A percentile compares a stretch with the other conserved stretches of the same genome.
Conservation (phyloP, 2,888 invertebrate genomes). For the Phytoseiulus persimilis region DNA sequence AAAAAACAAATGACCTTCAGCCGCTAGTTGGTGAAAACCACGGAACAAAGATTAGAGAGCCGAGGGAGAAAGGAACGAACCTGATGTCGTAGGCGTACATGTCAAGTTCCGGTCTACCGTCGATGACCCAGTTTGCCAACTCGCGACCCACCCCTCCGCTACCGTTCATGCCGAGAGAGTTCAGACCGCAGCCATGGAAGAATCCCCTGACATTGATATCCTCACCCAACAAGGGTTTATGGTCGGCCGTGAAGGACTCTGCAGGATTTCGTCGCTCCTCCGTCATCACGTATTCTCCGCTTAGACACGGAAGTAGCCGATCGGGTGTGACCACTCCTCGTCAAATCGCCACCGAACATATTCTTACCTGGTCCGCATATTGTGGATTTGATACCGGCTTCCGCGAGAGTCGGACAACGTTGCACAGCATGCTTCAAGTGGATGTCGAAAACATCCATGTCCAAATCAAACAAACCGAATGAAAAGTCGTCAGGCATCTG, state of each 20-base stretch:
- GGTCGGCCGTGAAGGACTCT: slow-evolving; percentile 85
- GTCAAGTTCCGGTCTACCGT: slow-evolving; percentile 71
- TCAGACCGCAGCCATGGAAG: slow-evolving; percentile 78
- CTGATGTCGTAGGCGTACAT: slow-evolving; percentile 79
- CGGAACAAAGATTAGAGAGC: too few relatives aligned
- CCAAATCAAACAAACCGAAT: slow-evolving; percentile 74
- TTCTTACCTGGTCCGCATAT: slow-evolving; percentile 65
- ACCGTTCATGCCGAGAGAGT: slow-evolving; percentile 84
- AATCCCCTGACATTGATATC: slow-evolving; percentile 58
- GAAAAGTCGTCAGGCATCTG: slow-evolving; percentile 67
- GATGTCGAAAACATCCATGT: slow-evolving; percentile 72
- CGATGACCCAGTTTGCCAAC: slow-evolving; percentile 72
- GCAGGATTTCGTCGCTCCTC: slow-evolving; percentile 9
- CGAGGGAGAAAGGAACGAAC: slow-evolving; percentile 46
- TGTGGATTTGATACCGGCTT: slow-evolving; percentile 71
- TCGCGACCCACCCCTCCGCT: slow-evolving; percentile 78
- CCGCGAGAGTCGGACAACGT: slow-evolving; percentile 65
- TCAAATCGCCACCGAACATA: not conserved
- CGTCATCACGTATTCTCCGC: not conserved
- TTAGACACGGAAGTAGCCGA: slow-evolving; percentile 34
- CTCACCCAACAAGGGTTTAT: slow-evolving; percentile 71
- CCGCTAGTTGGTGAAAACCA: too few relatives aligned
- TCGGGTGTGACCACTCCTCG: too few relatives aligned
- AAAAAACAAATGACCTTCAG: too few relatives aligned
- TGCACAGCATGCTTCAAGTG: slow-evolving; percentile 64